Evolutionary conservation across 2,113 vertebrate genomes (phyloP).

Genomic region (Nothocercus julius): DNA sequence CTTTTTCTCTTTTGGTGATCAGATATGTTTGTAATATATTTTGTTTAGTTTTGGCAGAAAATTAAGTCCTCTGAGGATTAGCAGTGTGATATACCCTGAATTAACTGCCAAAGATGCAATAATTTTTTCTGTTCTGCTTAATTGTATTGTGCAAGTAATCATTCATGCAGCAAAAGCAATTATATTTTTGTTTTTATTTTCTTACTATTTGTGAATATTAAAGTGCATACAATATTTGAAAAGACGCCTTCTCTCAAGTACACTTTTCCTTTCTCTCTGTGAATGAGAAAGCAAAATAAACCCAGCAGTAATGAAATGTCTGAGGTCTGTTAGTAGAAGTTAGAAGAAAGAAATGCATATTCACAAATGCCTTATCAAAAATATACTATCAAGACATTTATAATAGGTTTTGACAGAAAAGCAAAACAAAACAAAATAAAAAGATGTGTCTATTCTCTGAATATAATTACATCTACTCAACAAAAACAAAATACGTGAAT

Average conservation of each 20-base stretch:
- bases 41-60: conserved; percentile 38
- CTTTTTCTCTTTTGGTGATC: conserved; percentile 25
- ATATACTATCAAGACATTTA: background rate
- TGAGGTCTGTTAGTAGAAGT: background rate
- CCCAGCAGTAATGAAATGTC: background rate
- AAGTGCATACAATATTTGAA: background rate
- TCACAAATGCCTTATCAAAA: background rate
- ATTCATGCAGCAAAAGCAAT: conserved; percentile 51
- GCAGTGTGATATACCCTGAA: background rate
- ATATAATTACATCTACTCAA: conserved; percentile 12
- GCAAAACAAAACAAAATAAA: background rate
- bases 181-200: conserved; percentile 35
- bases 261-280: background rate
- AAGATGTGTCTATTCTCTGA: background rate
- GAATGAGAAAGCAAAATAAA: background rate
- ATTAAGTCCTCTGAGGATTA: conserved; percentile 27
- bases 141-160: conserved; percentile 55
- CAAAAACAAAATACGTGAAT: conserved; percentile 35
- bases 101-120: conserved; percentile 42
- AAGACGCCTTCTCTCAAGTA: background rate
- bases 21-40: background rate
- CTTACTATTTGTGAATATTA: conserved; percentile 30
- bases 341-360: background rate
- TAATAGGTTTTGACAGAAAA: background rate
- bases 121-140: conserved; percentile 43